Conservation (phyloP, 2,113 vertebrate species). For the Psettodes erumei region DNA sequence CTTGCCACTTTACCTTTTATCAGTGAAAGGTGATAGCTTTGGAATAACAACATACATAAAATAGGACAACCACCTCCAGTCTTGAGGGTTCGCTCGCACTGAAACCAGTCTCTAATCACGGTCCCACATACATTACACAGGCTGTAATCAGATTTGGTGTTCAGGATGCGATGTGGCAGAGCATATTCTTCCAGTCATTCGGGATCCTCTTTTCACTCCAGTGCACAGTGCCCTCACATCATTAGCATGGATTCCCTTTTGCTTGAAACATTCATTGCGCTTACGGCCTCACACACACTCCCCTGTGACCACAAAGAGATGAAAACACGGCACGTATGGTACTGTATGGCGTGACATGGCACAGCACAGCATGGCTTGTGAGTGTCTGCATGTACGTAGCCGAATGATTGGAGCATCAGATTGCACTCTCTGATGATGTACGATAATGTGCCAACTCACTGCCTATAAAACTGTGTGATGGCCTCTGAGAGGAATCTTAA, state of each 20-base stretch:
- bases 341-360: background rate
- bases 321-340: background rate
- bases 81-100: background rate
- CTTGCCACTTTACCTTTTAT: slow-evolving; percentile 36
- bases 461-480: slow-evolving; percentile 46
- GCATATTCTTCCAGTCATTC: slow-evolving; percentile 30
- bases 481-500: slow-evolving; percentile 51
- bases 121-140: slow-evolving; percentile 21
- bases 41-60: slow-evolving; percentile 22
- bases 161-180: slow-evolving; percentile 42
- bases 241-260: slow-evolving; percentile 41
- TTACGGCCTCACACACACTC: slow-evolving; percentile 2
- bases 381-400: slow-evolving; percentile 14
- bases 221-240: background rate
- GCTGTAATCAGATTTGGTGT: slow-evolving; percentile 44
- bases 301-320: slow-evolving; percentile 14
- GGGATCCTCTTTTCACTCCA: slow-evolving; percentile 20
- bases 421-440: slow-evolving; percentile 47
- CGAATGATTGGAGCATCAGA: slow-evolving; percentile 36
- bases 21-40: slow-evolving; percentile 46
- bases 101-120: slow-evolving; percentile 14
- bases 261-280: slow-evolving; percentile 22
- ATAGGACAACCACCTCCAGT: background rate
- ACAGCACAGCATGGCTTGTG: slow-evolving; percentile 9
- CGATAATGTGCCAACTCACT: slow-evolving; percentile 42